These are phyloP conservation scores for Matsumyia berberina DNA, from an alignment of 2,888 invertebrate species.

Conservation along the genomic window DNA sequence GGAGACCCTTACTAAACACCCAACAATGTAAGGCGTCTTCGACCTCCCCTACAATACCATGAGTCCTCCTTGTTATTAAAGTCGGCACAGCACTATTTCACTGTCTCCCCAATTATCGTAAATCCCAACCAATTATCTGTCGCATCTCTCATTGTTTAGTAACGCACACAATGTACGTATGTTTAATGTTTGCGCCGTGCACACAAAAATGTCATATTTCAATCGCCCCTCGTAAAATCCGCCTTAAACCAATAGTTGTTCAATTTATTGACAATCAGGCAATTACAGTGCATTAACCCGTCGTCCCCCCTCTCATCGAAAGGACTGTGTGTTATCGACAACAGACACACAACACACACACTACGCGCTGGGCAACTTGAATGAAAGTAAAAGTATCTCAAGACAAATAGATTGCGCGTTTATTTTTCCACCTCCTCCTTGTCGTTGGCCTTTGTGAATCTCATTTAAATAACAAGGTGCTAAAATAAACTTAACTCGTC, in stretches of 20 bases:
- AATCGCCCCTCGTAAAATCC: conserved; percentile 54
- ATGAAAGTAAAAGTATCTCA: conserved; percentile 68
- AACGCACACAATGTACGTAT: conserved; percentile 23
- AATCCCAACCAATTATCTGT: conserved; percentile 70
- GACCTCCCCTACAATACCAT: conserved; percentile 19
- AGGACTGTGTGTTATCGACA: not conserved
- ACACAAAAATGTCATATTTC: conserved; percentile 65
- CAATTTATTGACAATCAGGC: conserved; percentile 69
- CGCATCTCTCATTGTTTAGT: conserved; percentile 27
- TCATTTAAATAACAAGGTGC: conserved; percentile 16
- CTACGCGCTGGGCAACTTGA: conserved; percentile 11
- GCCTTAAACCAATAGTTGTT: conserved; percentile 68
- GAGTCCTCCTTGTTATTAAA: conserved; percentile 18
- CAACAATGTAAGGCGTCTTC: conserved; percentile 14
- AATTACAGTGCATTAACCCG: conserved; percentile 74
- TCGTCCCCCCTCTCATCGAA: conserved; percentile 28
- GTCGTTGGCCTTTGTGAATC: not conserved
- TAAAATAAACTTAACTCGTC: conserved; percentile 27
- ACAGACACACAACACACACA: conserved; percentile 17
- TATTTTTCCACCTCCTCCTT: not conserved
- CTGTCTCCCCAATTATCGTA: conserved; percentile 49
- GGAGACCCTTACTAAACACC: not conserved
- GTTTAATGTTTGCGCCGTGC: conserved; percentile 1
- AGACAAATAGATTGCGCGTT: conserved; percentile 42
- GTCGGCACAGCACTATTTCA: conserved; percentile 28